These are phyloP conservation scores for Apis cerana DNA, from an alignment of 1,140 invertebrate species.

Conservation along the genomic window DNA sequence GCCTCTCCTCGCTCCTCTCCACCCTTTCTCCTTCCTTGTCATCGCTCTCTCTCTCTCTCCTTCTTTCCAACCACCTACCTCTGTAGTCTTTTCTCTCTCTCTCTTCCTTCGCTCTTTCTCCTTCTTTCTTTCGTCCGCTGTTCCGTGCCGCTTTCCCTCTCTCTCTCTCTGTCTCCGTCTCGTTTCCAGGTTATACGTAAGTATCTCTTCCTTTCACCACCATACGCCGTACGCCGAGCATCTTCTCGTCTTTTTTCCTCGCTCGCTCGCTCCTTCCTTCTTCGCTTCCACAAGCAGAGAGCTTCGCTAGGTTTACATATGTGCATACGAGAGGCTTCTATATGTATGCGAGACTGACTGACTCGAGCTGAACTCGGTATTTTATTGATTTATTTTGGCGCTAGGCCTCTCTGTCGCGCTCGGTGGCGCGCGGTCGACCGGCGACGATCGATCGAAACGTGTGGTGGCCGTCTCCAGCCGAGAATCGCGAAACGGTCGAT, in stretches of 20 bases:
- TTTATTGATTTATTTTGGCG: slow-evolving; percentile 69
- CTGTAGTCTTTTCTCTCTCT: neutral
- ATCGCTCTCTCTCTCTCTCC: neutral
- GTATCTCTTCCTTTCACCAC: too few relatives aligned
- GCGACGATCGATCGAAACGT: slow-evolving; percentile 62
- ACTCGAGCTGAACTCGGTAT: slow-evolving; percentile 52
- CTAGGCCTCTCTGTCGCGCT: slow-evolving; percentile 46
- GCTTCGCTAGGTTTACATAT: neutral
- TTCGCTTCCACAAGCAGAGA: too few relatives aligned
- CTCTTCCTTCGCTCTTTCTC: neutral
- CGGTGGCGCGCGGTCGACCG: neutral
- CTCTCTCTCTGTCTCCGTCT: neutral
- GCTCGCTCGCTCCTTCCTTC: too few relatives aligned
- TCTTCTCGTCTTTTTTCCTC: too few relatives aligned
- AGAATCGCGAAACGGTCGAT: slow-evolving; percentile 29
- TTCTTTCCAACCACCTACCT: neutral
- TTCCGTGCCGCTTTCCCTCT: neutral
- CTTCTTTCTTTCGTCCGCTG: slow-evolving; percentile 4
- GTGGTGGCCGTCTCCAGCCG: slow-evolving; percentile 17
- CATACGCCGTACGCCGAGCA: too few relatives aligned
- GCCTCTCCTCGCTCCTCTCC: slow-evolving; percentile 2
- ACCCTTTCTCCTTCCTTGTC: neutral
- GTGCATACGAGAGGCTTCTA: slow-evolving; percentile 8
- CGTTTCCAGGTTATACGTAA: neutral
- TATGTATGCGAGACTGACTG: neutral